These are phyloP conservation scores for Adrianichthys oophorus DNA, from an alignment of 2,797 vertebrate genomes.

Conservation along the genomic window DNA sequence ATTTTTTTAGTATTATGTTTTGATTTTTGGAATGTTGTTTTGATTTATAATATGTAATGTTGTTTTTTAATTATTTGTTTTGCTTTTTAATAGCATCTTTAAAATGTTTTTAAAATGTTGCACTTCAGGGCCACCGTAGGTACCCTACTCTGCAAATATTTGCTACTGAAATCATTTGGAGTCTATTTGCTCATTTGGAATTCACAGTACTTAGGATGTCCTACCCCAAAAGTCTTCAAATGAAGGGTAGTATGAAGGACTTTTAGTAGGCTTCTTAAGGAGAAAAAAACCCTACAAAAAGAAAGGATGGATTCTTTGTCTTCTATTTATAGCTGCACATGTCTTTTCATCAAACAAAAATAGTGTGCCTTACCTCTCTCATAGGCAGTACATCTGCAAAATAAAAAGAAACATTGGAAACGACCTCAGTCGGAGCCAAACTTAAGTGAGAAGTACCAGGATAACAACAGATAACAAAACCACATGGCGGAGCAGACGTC, in stretches of 20 bases:
- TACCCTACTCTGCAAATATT: conserved; percentile 14
- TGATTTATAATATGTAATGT: too few species aligned
- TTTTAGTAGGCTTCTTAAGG: conserved; percentile 33
- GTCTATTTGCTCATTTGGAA: conserved; percentile 54
- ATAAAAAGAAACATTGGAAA: background rate
- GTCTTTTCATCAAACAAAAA: conserved; percentile 28
- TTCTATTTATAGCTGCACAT: conserved; percentile 8
- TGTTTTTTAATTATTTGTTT: too few species aligned
- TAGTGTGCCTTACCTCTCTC: background rate
- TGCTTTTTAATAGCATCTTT: too few species aligned
- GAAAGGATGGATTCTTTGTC: conserved; percentile 10
- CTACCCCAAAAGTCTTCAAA: conserved; percentile 37
- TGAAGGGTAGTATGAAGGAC: conserved; percentile 23
- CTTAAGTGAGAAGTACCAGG: conserved; percentile 28
- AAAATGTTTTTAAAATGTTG: too few species aligned
- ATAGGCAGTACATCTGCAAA: background rate
- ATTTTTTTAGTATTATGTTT: too few species aligned
- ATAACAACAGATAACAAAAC: conserved; percentile 36
- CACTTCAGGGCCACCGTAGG: too few species aligned
- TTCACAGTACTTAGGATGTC: conserved; percentile 33
- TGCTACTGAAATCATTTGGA: conserved; percentile 40
- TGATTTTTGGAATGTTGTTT: too few species aligned
- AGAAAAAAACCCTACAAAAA: conserved; percentile 6
- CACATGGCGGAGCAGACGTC: conserved; percentile 20
- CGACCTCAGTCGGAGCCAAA: conserved; percentile 10